Percentiles rank a stretch among this genome's conserved stretches.
phyloP scores from a whole-genome alignment of 2,113 vertebrate genomes.

The Natator depressus region DNA sequence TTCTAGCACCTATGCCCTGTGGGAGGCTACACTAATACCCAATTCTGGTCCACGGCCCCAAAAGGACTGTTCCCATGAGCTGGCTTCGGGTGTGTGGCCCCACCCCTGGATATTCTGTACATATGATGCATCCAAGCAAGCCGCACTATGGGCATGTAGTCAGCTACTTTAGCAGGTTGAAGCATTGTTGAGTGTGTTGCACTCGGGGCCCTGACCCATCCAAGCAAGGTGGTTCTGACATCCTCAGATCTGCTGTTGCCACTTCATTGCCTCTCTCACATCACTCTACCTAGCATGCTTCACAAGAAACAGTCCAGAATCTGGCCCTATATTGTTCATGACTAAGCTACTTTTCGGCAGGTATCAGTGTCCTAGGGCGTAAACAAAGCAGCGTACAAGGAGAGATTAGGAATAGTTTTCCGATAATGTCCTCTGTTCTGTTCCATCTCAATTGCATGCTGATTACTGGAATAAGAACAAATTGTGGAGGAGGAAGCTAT shows the following conservation, averaged over 20 bases:
- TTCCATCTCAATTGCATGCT: neutral
- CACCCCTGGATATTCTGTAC: neutral
- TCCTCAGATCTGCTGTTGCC: neutral
- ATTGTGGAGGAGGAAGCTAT: conserved; percentile 62
- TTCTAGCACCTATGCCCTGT: neutral
- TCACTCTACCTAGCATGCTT: fast-evolving
- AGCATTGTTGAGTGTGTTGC: neutral
- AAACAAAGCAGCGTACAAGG: neutral
- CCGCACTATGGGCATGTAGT: neutral
- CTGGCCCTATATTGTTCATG: neutral
- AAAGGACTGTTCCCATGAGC: neutral
- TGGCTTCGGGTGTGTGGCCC: neutral
- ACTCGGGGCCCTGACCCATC: neutral
- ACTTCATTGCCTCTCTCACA: fast-evolving
- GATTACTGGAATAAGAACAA: conserved; percentile 5
- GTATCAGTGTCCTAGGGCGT: neutral
- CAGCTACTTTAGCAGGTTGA: neutral
- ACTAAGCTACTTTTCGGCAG: neutral
- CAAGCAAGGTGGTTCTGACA: neutral
- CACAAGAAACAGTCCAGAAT: neutral
- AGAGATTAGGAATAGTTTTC: neutral
- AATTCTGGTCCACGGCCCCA: neutral
- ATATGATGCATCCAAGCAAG: neutral
- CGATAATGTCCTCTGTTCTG: neutral
- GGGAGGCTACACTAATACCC: neutral